Conservation (phyloP, 2,888 invertebrate genomes). For the Dione vanillae region DNA sequence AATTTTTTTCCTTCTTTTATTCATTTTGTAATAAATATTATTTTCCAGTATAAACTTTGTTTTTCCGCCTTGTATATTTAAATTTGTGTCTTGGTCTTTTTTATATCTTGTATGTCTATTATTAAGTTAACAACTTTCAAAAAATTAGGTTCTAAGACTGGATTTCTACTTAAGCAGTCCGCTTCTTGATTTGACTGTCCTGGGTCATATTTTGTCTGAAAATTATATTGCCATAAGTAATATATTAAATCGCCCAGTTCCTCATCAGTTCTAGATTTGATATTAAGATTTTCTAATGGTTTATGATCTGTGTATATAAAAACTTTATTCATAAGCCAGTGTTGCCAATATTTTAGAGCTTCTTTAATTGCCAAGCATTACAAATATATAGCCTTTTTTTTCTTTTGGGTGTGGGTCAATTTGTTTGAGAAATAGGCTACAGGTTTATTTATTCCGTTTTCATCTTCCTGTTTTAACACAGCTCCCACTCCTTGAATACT, state of each 20-base stretch:
- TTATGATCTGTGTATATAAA: conserved; percentile 48
- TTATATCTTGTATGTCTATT: conserved; percentile 46
- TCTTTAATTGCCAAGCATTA: conserved; percentile 50
- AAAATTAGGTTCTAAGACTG: conserved; percentile 41
- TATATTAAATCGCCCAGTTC: no score
- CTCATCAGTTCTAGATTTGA: no score
- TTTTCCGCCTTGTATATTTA: conserved; percentile 41
- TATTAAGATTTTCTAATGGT: conserved; percentile 43
- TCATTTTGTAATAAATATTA: no score
- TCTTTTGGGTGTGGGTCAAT: conserved; percentile 36
- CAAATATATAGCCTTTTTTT: conserved; percentile 47
- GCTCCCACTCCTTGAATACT: conserved; percentile 23
- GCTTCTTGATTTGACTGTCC: no score
- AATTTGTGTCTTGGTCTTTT: conserved; percentile 44
- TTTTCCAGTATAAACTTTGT: conserved; percentile 44
- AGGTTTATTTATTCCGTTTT: conserved; percentile 31
- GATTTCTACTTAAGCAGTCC: conserved; percentile 47
- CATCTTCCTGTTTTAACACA: neutral
- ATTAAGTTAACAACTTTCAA: conserved; percentile 49
- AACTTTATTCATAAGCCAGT: conserved; percentile 48
- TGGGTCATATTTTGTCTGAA: no score
- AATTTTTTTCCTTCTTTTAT: no score
- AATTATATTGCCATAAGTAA: no score
- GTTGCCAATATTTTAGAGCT: conserved; percentile 47
- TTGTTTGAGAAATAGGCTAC: conserved; percentile 27